These are phyloP conservation scores for Dendrolimus houi DNA, from an alignment of 2,888 invertebrate genomes.

Conservation along the genomic window DNA sequence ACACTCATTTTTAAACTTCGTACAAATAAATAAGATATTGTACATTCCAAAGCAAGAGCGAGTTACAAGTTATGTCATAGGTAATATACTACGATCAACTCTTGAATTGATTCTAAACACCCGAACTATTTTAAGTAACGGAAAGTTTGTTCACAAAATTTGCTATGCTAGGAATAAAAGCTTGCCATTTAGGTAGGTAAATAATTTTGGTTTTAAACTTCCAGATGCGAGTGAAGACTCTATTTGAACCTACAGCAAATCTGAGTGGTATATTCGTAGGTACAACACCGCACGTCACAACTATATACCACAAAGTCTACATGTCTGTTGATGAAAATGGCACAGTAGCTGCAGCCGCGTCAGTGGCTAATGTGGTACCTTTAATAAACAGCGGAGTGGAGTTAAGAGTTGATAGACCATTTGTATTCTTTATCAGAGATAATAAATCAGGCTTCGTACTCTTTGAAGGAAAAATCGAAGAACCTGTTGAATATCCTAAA, in stretches of 20 bases:
- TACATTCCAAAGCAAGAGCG: too few relatives aligned
- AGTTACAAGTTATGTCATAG: too few relatives aligned
- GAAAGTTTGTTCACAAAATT: too few relatives aligned
- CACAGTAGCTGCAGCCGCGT: constrained; percentile 79
- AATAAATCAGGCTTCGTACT: constrained; percentile 68
- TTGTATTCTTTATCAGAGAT: constrained; percentile 80
- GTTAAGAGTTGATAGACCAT: constrained; percentile 78
- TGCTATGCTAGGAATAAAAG: too few relatives aligned
- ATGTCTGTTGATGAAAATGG: constrained; percentile 81
- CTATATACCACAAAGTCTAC: constrained; percentile 78
- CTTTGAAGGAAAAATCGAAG: constrained; percentile 79
- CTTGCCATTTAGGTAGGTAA: too few relatives aligned
- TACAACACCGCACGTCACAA: constrained; percentile 58
- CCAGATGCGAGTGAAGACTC: constrained; percentile 75
- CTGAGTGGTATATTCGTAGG: constrained; percentile 72
- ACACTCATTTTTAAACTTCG: too few relatives aligned
- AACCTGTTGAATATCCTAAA: constrained; percentile 38
- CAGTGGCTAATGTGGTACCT: constrained; percentile 76
- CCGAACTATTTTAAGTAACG: too few relatives aligned
- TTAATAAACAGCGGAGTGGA: constrained; percentile 73
- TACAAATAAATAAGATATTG: too few relatives aligned
- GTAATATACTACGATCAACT: too few relatives aligned
- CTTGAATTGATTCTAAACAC: too few relatives aligned
- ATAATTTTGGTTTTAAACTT: constrained; percentile 17
- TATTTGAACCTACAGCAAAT: constrained; percentile 76